Evolutionary conservation across 2,888 invertebrate genomes (phyloP).

Genomic region (Corbicula japonica): DNA sequence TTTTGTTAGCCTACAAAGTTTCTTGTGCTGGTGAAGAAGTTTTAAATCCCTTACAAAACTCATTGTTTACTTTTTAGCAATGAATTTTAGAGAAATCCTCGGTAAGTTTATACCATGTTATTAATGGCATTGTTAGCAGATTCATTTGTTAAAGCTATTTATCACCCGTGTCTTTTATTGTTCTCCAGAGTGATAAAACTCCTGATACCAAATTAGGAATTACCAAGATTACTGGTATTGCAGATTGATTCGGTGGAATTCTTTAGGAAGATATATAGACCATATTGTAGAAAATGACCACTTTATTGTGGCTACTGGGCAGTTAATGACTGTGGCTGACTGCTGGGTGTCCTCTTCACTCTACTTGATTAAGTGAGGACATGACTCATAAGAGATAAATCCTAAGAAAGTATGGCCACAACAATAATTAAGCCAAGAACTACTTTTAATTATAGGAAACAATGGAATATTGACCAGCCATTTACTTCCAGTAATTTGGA

Average conservation of each 20-base stretch:
- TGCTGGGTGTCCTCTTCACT: no score
- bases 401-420: no score
- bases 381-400: no score
- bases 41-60: no score
- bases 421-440: no score
- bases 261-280: constrained; percentile 19
- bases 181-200: constrained; percentile 9
- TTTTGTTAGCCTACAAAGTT: no score
- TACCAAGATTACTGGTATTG: constrained; percentile 18
- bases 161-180: constrained; percentile 7
- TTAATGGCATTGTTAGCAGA: neutral
- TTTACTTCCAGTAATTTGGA: no score
- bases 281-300: constrained; percentile 30
- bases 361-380: no score
- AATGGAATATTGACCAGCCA: no score
- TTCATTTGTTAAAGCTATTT: constrained; percentile 24
- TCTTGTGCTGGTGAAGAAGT: no score
- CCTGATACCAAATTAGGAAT: constrained; percentile 34
- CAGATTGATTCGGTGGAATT: constrained; percentile 10
- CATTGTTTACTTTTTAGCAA: neutral
- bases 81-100: neutral
- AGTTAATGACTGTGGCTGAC: constrained; percentile 21
- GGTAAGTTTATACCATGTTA: no score
- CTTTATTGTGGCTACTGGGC: constrained; percentile 35
- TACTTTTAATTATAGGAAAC: no score